Conservation (phyloP, 2,113 vertebrate species). For the Gallinago media region DNA sequence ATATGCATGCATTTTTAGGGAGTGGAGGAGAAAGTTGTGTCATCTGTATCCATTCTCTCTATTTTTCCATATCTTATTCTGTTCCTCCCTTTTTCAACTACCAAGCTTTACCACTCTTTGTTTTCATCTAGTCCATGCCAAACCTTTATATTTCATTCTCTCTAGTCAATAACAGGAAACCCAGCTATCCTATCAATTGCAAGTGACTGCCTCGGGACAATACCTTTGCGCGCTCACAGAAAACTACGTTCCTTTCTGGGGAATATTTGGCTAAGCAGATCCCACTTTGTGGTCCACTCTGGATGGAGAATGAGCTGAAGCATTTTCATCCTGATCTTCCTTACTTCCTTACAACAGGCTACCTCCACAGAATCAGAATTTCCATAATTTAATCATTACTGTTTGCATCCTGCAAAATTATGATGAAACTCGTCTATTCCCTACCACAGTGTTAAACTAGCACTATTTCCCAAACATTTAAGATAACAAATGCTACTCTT, state of each 20-base stretch:
- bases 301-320: background rate
- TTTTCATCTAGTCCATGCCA: background rate
- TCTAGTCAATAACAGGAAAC: background rate
- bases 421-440: background rate
- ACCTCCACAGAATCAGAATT: background rate
- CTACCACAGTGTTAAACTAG: background rate
- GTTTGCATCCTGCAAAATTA: background rate
- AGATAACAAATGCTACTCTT: background rate
- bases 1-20: fast-evolving
- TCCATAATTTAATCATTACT: background rate
- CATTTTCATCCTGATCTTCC: background rate
- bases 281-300: background rate
- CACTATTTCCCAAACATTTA: background rate
- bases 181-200: background rate
- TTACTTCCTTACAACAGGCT: background rate
- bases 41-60: background rate
- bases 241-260: background rate
- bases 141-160: background rate
- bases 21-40: background rate
- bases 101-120: background rate
- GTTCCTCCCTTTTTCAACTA: background rate
- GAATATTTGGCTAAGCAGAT: background rate
- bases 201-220: background rate
- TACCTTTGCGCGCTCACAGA: background rate
- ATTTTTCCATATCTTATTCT: background rate